Conservation (phyloP, 2,113 vertebrate species). For the Thamnophis sirtalis region DNA sequence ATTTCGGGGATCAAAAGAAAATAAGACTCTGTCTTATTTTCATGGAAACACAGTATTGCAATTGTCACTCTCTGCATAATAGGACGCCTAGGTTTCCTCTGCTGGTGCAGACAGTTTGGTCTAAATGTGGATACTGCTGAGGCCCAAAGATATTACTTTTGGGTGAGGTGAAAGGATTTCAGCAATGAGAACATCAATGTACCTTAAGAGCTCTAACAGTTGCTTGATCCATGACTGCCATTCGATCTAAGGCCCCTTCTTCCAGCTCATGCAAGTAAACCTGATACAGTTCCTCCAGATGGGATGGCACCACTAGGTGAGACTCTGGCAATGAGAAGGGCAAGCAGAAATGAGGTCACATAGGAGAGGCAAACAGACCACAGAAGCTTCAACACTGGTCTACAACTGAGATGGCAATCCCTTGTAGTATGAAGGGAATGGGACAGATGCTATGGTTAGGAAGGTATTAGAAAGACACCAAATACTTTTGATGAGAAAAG, state of each 20-base stretch:
- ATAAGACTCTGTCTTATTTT: too few relatives aligned
- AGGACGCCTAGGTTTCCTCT: not conserved
- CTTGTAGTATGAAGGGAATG: not conserved
- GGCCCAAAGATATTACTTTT: not conserved
- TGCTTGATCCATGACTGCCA: slow-evolving; percentile 73
- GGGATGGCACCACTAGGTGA: slow-evolving; percentile 75
- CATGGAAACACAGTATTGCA: too few relatives aligned
- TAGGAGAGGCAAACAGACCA: not conserved
- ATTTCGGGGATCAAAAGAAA: too few relatives aligned
- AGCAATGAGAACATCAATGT: not conserved
- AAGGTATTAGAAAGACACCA: not conserved
- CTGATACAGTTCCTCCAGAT: slow-evolving; percentile 82
- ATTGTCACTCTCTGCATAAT: not conserved
- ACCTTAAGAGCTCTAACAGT: slow-evolving; percentile 78
- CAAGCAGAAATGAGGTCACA: not conserved
- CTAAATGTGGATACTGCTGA: not conserved
- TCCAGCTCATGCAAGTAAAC: slow-evolving; percentile 78
- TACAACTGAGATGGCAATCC: not conserved
- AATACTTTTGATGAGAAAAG: not conserved
- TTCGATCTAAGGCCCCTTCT: slow-evolving; percentile 75
- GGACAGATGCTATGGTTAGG: not conserved
- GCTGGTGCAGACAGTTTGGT: not conserved
- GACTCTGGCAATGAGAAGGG: slow-evolving; percentile 67
- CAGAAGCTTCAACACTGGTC: not conserved
- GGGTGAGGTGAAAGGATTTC: not conserved